Evolutionary conservation across 2,888 invertebrate genomes (phyloP).

Genomic region (Loripinus fragilis): DNA sequence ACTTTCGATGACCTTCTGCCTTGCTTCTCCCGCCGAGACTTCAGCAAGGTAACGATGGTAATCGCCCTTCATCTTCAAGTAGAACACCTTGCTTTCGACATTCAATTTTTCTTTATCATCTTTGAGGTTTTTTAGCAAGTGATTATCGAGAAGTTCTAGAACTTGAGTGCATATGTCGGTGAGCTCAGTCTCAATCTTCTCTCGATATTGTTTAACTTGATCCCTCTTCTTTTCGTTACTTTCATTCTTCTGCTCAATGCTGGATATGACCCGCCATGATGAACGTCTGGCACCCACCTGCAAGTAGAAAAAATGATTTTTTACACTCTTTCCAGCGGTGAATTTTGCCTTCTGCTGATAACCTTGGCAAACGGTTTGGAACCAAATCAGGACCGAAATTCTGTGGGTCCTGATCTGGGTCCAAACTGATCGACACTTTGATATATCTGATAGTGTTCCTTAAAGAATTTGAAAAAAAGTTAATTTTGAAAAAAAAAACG

Average conservation of each 20-base stretch:
- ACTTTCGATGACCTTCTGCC: conserved; percentile 22
- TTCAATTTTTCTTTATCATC: conserved; percentile 89
- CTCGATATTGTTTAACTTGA: conserved; percentile 99
- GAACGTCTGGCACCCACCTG: conserved; percentile 96
- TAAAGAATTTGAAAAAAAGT: too few relatives aligned
- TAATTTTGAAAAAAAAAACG: too few relatives aligned
- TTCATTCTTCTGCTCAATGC: conserved; percentile 99
- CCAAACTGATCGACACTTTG: too few relatives aligned
- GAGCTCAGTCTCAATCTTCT: conserved; percentile 99
- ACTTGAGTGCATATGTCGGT: conserved; percentile 99
- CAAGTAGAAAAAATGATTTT: not conserved
- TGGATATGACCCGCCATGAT: conserved; percentile 99
- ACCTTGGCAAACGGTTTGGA: too few relatives aligned
- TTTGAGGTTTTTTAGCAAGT: conserved; percentile 93
- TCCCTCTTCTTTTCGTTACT: conserved; percentile 93
- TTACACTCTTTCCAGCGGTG: too few relatives aligned
- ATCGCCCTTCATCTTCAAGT: conserved; percentile 99
- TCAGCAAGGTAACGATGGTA: conserved; percentile 99
- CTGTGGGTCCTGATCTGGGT: too few relatives aligned
- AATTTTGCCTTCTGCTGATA: too few relatives aligned
- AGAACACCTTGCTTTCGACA: conserved; percentile 90
- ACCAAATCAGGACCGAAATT: too few relatives aligned
- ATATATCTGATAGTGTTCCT: too few relatives aligned
- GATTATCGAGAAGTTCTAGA: conserved; percentile 96
- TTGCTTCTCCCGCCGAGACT: conserved; percentile 85